Conservation (phyloP, 1,140 invertebrate species). For the Goniozus legneri region DNA sequence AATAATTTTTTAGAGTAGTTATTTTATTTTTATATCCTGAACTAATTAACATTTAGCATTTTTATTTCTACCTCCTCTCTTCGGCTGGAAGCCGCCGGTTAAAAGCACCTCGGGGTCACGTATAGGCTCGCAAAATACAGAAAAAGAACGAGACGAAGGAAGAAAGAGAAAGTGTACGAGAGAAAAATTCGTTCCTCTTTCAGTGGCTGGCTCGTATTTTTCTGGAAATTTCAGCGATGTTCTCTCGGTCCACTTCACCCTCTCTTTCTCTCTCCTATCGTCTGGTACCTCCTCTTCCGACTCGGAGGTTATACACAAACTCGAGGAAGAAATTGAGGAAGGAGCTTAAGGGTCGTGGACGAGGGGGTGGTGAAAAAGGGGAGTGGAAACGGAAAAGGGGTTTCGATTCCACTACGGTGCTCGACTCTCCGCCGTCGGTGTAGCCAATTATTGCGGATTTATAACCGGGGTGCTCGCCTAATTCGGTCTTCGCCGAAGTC, state of each 20-base stretch:
- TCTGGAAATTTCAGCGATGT: slow-evolving; percentile 29
- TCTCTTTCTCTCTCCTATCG: not conserved
- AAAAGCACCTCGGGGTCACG: slow-evolving; percentile 27
- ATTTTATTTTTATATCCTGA: slow-evolving; percentile 30
- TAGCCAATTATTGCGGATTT: slow-evolving; percentile 53
- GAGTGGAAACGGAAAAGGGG: slow-evolving; percentile 10
- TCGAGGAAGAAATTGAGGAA: slow-evolving; percentile 41
- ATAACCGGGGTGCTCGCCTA: slow-evolving; percentile 39
- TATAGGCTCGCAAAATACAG: slow-evolving; percentile 10
- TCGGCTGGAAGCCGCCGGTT: too few species aligned
- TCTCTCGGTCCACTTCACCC: slow-evolving; percentile 16
- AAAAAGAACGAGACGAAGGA: too few species aligned
- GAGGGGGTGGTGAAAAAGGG: slow-evolving; percentile 2
- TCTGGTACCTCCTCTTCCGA: not conserved
- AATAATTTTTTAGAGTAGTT: too few species aligned
- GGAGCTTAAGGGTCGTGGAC: slow-evolving; percentile 29
- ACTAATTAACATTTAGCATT: slow-evolving; percentile 53
- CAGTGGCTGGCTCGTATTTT: slow-evolving; percentile 27
- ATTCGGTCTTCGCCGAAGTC: not conserved
- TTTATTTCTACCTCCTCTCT: slow-evolving; percentile 48
- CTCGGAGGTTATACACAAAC: not conserved
- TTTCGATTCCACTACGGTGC: slow-evolving; percentile 26
- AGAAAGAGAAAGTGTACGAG: too few species aligned
- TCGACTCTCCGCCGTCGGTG: slow-evolving; percentile 28
- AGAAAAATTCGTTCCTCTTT: slow-evolving; percentile 16